Percentiles rank a stretch among this genome's conserved stretches.
phyloP scores from a whole-genome alignment of 1,140 invertebrate species.

The Brachionus rubens region DNA sequence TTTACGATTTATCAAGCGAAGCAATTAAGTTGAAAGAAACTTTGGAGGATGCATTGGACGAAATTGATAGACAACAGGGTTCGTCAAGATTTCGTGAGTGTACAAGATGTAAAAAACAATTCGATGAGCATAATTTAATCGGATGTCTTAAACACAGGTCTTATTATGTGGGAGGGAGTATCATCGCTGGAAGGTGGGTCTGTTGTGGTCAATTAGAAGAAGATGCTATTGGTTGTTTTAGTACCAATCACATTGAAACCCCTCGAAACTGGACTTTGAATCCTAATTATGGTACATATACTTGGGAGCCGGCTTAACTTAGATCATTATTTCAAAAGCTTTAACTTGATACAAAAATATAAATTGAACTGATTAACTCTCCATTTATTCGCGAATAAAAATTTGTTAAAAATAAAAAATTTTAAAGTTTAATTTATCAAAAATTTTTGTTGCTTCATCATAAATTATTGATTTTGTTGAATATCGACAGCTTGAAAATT shows the following conservation, averaged over 20 bases:
- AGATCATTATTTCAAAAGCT: too few relatives aligned
- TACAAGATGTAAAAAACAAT: slow-evolving; percentile 40
- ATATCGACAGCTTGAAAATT: too few relatives aligned
- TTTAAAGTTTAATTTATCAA: too few relatives aligned
- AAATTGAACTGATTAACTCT: too few relatives aligned
- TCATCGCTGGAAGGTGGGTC: slow-evolving; percentile 44
- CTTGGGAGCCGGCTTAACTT: background rate
- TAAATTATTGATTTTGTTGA: too few relatives aligned
- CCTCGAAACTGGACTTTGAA: background rate
- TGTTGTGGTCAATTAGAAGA: slow-evolving; percentile 32
- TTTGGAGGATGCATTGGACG: slow-evolving; percentile 42
- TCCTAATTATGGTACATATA: slow-evolving; percentile 14
- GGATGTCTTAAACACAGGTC: slow-evolving; percentile 40
- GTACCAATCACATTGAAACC: background rate
- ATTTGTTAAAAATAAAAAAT: too few relatives aligned
- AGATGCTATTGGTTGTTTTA: slow-evolving; percentile 4
- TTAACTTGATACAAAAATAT: too few relatives aligned
- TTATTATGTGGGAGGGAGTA: slow-evolving; percentile 36
- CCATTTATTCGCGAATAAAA: too few relatives aligned
- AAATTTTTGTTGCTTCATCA: too few relatives aligned
- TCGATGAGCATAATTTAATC: background rate
- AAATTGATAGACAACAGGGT: background rate
- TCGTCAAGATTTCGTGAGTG: background rate
- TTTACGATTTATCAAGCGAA: slow-evolving; percentile 31
- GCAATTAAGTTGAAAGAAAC: background rate